Base-by-base conservation (phyloP, 64 coral and sea anemone species). In the Trachythela sp. region DNA sequence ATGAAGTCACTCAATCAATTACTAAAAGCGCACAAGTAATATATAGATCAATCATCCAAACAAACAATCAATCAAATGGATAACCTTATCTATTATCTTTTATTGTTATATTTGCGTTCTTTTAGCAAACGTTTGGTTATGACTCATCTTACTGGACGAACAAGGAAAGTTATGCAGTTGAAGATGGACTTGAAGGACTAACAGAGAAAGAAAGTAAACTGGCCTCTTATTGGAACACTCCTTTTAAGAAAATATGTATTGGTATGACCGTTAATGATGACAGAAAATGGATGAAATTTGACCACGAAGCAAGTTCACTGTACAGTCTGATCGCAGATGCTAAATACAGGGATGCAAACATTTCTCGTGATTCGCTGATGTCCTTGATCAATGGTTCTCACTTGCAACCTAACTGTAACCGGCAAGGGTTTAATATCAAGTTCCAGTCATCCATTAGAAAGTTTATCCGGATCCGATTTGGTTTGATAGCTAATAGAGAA, bases 261-360 rank as follows among this genome's bases (percentile, higher is more conserved):
- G 75, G 75, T 39, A 80, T 80, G 75, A 80, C 31, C 31, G 34
- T 80, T 36, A 80, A 80, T 38, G 75, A 26, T 6, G 24, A 64
- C 0, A 64, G 13, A 6, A 26, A 27, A 24, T 64, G 15, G 24
- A 22, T 64, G 56, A 26, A 10, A 18, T 6, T 64, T 8, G 56
- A 64, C 22, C 22, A 64, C 77, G 64, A 60, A 26, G 86, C 86
- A 39, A 88, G 37, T 30, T 88, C 86, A 33, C 86, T 88, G 54
- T 83, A 83, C 77, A 18, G 14, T 83, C 4, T 83, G 86, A 88
- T 88, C 15, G 86, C 86, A 67, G 86, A 88, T 34, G 86, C 52
- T 9, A n/a, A 10, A 22, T 68, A 0, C 14, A n/a, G 40, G 20
- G 42, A 26, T 18, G 42, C 40, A 48, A 4, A 15, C 45, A 18